A percentile compares a stretch with the other conserved stretches of the same genome.
phyloP scores from a whole-genome alignment of 2,888 invertebrate genomes.

The Lepidochrysops patricia region DNA sequence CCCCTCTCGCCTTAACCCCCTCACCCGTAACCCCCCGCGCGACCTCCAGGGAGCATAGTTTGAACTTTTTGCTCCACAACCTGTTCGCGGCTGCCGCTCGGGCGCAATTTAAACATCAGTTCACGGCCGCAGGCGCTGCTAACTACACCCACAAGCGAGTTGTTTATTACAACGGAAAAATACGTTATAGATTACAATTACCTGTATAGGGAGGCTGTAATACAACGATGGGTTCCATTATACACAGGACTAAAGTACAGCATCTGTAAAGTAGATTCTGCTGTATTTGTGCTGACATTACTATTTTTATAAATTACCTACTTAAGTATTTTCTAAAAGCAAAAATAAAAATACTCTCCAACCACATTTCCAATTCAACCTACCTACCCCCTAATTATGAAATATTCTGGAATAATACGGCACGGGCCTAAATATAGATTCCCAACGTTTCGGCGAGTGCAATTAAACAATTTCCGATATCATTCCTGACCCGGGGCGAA shows the following conservation, averaged over 20 bases:
- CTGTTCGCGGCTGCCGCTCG: slow-evolving; percentile 67
- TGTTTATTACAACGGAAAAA: neutral
- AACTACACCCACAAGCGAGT: neutral
- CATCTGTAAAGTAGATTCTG: too few relatives aligned
- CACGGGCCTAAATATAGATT: slow-evolving; percentile 43
- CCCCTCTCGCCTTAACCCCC: slow-evolving; percentile 23
- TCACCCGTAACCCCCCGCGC: slow-evolving; percentile 19
- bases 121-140: slow-evolving; percentile 68
- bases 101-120: slow-evolving; percentile 63
- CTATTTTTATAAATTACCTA: too few relatives aligned
- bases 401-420: neutral
- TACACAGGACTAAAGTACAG: too few relatives aligned
- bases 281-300: too few relatives aligned
- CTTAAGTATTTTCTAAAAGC: too few relatives aligned
- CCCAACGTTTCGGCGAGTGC: slow-evolving; percentile 31
- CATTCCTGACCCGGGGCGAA: slow-evolving; percentile 62
- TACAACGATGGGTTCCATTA: neutral
- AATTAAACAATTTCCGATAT: slow-evolving; percentile 72
- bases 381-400: neutral
- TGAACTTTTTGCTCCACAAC: slow-evolving; percentile 73
- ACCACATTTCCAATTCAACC: neutral
- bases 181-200: neutral
- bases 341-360: neutral
- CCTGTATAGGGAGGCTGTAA: neutral
- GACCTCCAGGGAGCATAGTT: slow-evolving; percentile 53